Evolutionary conservation across 2,888 invertebrate genomes (phyloP), one percentile per base, ranked within the genome.

Genomic region (Drosophila kambysellisi): DNA sequence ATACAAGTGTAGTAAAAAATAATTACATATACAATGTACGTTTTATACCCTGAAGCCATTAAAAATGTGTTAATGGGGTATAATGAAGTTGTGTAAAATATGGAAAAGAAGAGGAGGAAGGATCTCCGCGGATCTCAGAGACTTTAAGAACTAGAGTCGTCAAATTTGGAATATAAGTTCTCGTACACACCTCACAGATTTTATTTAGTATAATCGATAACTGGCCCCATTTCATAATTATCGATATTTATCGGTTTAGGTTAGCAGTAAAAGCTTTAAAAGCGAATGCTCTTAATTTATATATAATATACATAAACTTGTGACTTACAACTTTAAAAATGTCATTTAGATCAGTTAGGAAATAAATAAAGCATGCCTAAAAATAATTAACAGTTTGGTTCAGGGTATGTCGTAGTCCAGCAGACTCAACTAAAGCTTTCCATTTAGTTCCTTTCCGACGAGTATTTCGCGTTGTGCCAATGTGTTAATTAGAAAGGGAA

Each of bases 401-500:
- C 25, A 46, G 46, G 7, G 46, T 46, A 25, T 29, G 4, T 8
- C 25, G 8, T 1, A 15, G 46, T 25, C 8, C 8, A 25, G 7
- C 4, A 25, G 15, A 46, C 2, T 8, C 20, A 25, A 15, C 4
- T 15, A 46, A 15, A 25, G 15, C 2, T 3, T 29, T 1, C 25
- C 30, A 32, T 50, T 32, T 51, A 32, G 11, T 51, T 29, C 12
- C 9, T 20, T 41, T 41, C 25, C 20, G 39, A 25, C 35, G 39
- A 32, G 32, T 29, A 32, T 56, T 68, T 69, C 30, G 65, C 61
- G 29, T 43, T 69, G 63, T 67, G 61, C 62, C 46, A 63, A 43
- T 57, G 58, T 39, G 43, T 82, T 81, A 81, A 82, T 81, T 82
- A 73, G 70, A 70, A 64, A 58, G 53, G 70, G 70, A 73, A 73